These are phyloP conservation scores for Pontoporia blainvillei DNA, from an alignment of 2,113 vertebrate species.

Conservation along the genomic window DNA sequence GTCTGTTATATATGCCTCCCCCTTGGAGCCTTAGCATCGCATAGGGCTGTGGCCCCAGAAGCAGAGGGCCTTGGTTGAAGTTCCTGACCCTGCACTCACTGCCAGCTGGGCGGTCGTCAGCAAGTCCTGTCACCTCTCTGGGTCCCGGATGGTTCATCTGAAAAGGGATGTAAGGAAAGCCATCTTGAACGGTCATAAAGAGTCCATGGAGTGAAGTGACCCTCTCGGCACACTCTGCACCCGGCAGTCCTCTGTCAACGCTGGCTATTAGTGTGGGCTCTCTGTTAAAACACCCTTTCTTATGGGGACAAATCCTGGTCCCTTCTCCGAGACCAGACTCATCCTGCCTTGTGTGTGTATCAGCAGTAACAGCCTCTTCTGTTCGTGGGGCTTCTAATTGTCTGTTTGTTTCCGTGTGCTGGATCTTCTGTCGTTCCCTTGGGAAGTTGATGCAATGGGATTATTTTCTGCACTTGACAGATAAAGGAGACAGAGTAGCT, in stretches of 20 bases:
- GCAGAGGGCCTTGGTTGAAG: rapidly evolving
- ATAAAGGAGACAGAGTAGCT: background rate
- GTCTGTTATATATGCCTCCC: background rate
- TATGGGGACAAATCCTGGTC: background rate
- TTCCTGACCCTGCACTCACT: background rate
- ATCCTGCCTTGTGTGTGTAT: rapidly evolving
- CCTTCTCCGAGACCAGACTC: background rate
- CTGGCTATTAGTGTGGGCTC: rapidly evolving
- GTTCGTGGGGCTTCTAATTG: background rate
- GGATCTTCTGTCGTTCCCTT: background rate
- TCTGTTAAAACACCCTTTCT: background rate
- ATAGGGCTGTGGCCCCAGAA: rapidly evolving
- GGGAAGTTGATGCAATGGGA: background rate
- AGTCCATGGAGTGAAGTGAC: rapidly evolving
- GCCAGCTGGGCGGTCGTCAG: background rate
- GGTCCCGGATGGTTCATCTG: background rate
- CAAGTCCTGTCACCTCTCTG: no score
- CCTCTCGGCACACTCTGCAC: rapidly evolving
- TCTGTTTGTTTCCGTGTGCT: background rate
- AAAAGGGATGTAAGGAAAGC: background rate
- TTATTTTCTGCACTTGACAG: constrained; percentile 50
- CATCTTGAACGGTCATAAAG: background rate
- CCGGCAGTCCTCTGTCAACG: background rate
- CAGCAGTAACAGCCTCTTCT: background rate
- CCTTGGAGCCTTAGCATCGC: rapidly evolving